A percentile compares a stretch with the other conserved stretches of the same genome.
Conservation (phyloP, 2,113 vertebrate species). For the Otus sunia region DNA sequence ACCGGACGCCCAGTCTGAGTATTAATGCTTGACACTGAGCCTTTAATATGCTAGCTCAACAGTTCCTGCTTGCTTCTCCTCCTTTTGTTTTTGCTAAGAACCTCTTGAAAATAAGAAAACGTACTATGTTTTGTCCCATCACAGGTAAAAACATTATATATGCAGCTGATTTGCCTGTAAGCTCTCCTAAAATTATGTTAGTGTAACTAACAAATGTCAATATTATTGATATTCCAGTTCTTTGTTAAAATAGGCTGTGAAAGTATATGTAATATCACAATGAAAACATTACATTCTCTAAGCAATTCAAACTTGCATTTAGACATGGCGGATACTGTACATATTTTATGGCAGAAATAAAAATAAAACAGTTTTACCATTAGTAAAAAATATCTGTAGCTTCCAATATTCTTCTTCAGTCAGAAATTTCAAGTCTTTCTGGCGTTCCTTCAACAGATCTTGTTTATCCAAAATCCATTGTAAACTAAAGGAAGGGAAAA, state of each 20-base stretch:
- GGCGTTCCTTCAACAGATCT: conserved; percentile 96
- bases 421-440: conserved; percentile 97
- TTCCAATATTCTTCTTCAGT: conserved; percentile 99
- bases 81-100: not conserved
- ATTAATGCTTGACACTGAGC: not conserved
- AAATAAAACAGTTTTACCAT: conserved; percentile 80
- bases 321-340: not conserved
- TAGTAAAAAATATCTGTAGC: conserved; percentile 98
- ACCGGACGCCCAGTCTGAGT: not conserved
- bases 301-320: not conserved
- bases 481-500: conserved; percentile 77
- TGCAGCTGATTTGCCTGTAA: not conserved
- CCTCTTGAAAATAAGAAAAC: not conserved
- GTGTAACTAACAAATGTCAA: not conserved
- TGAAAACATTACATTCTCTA: not conserved
- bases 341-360: not conserved
- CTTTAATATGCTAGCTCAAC: not conserved
- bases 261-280: not conserved
- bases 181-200: not conserved
- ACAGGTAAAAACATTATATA: not conserved
- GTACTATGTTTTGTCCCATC: not conserved
- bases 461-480: conserved; percentile 99
- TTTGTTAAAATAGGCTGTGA: not conserved
- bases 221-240: not conserved
- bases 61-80: not conserved